A percentile compares a stretch with the other conserved stretches of the same genome.
phyloP scores from a whole-genome alignment of 2,888 invertebrate genomes.

The Drepana falcataria region DNA sequence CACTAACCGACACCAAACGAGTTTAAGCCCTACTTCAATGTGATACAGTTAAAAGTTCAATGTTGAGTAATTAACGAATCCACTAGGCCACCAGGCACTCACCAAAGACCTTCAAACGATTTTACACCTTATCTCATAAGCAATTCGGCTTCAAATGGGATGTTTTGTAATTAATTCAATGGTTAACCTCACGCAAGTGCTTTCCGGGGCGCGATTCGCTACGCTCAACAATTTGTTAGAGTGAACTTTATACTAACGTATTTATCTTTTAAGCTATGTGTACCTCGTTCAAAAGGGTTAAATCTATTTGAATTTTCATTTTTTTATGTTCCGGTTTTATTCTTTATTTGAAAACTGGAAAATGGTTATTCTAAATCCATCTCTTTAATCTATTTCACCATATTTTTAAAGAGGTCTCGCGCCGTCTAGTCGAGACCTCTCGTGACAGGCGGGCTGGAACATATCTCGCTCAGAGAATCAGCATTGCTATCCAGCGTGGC shows the following conservation, averaged over 20 bases:
- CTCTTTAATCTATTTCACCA: no score
- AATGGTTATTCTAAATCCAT: no score
- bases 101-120: constrained; percentile 1
- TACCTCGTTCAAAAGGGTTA: constrained; percentile 17
- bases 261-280: constrained; percentile 24
- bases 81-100: constrained; percentile 21
- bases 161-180: constrained; percentile 26
- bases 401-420: no score
- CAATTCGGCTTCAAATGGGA: constrained; percentile 21
- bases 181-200: constrained; percentile 43
- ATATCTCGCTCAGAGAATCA: no score
- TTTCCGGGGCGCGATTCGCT: constrained; percentile 49
- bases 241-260: constrained; percentile 9
- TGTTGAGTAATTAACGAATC: constrained; percentile 28
- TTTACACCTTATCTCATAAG: constrained; percentile 10
- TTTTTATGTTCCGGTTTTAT: no score
- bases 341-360: no score
- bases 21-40: constrained; percentile 14
- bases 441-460: no score
- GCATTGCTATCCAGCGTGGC: no score
- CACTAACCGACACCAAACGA: constrained; percentile 7
- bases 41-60: constrained; percentile 22
- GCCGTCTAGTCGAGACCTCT: no score
- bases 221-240: constrained; percentile 30
- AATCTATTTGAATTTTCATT: no score